phyloP scores from a whole-genome alignment of 2,113 vertebrate species.

The Nyctereutes procyonoides region DNA sequence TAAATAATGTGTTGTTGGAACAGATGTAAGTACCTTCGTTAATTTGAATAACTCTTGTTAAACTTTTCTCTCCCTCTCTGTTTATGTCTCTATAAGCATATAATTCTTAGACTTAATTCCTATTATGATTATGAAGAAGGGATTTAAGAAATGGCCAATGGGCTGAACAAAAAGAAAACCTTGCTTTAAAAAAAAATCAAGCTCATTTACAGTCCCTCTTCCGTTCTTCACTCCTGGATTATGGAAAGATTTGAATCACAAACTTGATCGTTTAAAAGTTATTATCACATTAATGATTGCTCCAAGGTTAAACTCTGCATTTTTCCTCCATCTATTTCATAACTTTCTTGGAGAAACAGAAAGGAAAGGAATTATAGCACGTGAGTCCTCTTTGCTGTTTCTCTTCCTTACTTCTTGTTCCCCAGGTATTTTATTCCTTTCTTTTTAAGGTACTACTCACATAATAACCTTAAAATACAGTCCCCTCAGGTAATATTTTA shows the following conservation, averaged over 20 bases:
- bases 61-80: constrained; percentile 64
- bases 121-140: constrained; percentile 49
- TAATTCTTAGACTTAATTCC: constrained; percentile 63
- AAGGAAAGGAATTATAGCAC: constrained; percentile 58
- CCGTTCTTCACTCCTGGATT: constrained; percentile 47
- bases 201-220: background rate
- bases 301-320: constrained; percentile 57
- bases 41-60: constrained; percentile 54
- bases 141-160: constrained; percentile 48
- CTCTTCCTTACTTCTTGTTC: constrained; percentile 48
- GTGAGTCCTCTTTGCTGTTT: constrained; percentile 52
- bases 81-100: constrained; percentile 59
- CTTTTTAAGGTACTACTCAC: constrained; percentile 62
- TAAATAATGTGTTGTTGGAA: constrained; percentile 80
- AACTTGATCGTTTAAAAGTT: constrained; percentile 42
- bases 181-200: constrained; percentile 4
- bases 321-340: constrained; percentile 11
- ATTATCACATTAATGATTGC: constrained; percentile 25
- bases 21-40: constrained; percentile 79
- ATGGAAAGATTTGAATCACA: constrained; percentile 49
- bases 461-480: constrained; percentile 56
- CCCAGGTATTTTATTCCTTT: constrained; percentile 56
- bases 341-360: constrained; percentile 54
- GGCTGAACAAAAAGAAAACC: background rate
- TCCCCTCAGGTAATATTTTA: constrained; percentile 66